phyloP scores from a whole-genome alignment of 2,113 vertebrate species.

The Scatophagus argus region DNA sequence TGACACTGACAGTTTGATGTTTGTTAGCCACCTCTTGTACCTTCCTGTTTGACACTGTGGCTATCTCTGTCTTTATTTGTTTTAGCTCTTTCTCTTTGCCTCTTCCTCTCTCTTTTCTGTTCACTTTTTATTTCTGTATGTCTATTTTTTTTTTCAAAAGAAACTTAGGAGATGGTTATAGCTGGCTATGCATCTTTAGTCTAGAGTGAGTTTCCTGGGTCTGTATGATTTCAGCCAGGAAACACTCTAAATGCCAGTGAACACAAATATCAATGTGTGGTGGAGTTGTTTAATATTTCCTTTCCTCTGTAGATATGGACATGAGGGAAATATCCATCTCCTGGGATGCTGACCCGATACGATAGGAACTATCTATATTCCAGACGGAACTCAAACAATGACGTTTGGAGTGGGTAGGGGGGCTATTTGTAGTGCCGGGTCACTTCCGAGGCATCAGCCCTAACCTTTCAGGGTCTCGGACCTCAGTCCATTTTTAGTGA shows the following conservation, averaged over 20 bases:
- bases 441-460: conserved; percentile 79
- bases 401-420: conserved; percentile 75
- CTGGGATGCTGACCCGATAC: conserved; percentile 77
- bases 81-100: conserved; percentile 36
- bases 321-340: conserved; percentile 77
- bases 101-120: conserved; percentile 16
- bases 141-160: conserved; percentile 54
- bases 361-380: conserved; percentile 80
- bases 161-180: conserved; percentile 63
- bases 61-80: conserved; percentile 50
- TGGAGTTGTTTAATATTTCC: conserved; percentile 78
- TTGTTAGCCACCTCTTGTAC: conserved; percentile 36
- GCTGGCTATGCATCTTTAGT: conserved; percentile 66
- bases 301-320: conserved; percentile 80
- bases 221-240: conserved; percentile 77
- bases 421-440: conserved; percentile 86
- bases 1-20: conserved; percentile 78
- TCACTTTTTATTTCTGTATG: conserved; percentile 34
- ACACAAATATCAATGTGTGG: conserved; percentile 71
- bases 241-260: conserved; percentile 62
- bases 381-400: conserved; percentile 84
- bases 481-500: conserved; percentile 89
- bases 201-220: conserved; percentile 67
- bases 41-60: conserved; percentile 54
- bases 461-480: conserved; percentile 82